These are phyloP conservation scores for Papilio dardanus DNA, from an alignment of 1,140 invertebrate species.

Conservation along the genomic window DNA sequence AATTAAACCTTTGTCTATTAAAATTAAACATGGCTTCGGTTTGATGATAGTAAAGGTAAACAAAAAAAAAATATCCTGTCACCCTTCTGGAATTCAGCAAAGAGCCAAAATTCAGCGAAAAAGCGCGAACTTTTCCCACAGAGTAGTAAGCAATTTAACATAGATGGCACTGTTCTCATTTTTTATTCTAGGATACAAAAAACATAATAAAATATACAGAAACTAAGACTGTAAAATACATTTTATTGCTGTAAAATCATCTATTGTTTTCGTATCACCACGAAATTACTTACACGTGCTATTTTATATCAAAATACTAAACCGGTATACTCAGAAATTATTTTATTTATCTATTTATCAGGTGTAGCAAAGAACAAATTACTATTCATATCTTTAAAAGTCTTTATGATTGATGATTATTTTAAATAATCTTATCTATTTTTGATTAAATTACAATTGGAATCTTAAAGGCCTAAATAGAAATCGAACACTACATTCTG, in stretches of 20 bases:
- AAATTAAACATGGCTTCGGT: background rate
- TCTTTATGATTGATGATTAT: constrained; percentile 8
- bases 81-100: background rate
- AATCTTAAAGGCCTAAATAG: background rate
- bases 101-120: too few species aligned
- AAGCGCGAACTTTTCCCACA: background rate
- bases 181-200: background rate
- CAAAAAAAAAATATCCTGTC: background rate
- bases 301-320: background rate
- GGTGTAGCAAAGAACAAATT: background rate
- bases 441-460: background rate
- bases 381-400: background rate
- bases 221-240: too few species aligned
- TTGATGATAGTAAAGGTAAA: background rate
- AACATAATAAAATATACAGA: too few species aligned
- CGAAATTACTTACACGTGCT: too few species aligned
- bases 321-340: constrained; percentile 1
- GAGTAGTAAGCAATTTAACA: background rate
- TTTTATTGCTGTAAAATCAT: too few species aligned
- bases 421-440: background rate
- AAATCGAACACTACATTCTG: too few species aligned
- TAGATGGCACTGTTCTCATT: constrained; percentile 6
- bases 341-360: constrained; percentile 1
- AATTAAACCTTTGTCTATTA: background rate
- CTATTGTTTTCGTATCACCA: too few species aligned